Conservation (phyloP, 2,113 vertebrate species). For the Synchiropus splendidus region DNA sequence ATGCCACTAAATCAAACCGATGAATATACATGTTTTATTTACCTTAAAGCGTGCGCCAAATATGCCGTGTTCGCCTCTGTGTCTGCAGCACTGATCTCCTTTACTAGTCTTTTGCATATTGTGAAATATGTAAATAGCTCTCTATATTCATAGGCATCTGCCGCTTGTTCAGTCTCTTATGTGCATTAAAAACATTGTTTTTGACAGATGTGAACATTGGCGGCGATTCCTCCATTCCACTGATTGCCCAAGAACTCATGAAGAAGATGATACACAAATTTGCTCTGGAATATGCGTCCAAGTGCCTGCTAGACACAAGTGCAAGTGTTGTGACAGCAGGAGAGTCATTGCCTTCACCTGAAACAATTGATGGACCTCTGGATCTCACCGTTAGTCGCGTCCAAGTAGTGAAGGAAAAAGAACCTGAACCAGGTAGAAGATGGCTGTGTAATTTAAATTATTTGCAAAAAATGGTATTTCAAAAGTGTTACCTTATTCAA, state of each 20-base stretch:
- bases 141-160: too few relatives aligned
- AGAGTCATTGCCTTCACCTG: conserved; percentile 70
- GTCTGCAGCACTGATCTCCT: too few relatives aligned
- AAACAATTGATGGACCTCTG: conserved; percentile 86
- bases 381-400: conserved; percentile 93
- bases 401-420: conserved; percentile 65
- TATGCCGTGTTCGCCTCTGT: too few relatives aligned
- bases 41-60: too few relatives aligned
- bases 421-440: conserved; percentile 75
- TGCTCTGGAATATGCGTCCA: conserved; percentile 99
- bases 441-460: too few relatives aligned
- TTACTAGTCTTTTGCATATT: too few relatives aligned
- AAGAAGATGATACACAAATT: conserved; percentile 99
- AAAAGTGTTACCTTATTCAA: too few relatives aligned
- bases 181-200: conserved; percentile 1
- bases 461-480: too few relatives aligned
- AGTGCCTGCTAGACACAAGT: conserved; percentile 85
- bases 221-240: conserved; percentile 83
- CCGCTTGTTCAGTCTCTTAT: too few relatives aligned
- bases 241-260: conserved; percentile 99
- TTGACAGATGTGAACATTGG: conserved; percentile 83
- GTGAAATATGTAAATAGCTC: too few relatives aligned
- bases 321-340: conserved; percentile 40
- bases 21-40: too few relatives aligned
- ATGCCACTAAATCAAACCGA: too few relatives aligned